These are phyloP conservation scores for Urosaurus nigricauda DNA, from an alignment of 2,797 vertebrate species.

Conservation along the genomic window DNA sequence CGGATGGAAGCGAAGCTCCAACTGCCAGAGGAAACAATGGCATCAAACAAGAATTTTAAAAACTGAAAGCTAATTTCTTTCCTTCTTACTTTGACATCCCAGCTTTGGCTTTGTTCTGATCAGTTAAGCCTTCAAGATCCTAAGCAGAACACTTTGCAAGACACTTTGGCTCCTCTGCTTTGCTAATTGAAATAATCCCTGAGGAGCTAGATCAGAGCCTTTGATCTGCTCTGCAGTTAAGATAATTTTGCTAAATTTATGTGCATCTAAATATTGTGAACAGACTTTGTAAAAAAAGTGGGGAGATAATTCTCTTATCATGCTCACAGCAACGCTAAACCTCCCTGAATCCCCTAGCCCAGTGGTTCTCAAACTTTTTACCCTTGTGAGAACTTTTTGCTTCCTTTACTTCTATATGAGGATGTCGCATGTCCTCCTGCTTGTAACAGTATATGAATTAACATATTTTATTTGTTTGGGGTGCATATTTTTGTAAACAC, in stretches of 20 bases:
- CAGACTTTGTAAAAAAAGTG: background rate
- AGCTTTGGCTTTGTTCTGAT: constrained; percentile 5
- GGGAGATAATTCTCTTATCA: background rate
- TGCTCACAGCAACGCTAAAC: too few relatives aligned
- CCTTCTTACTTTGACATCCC: background rate
- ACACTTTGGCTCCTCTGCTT: background rate
- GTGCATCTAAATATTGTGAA: background rate
- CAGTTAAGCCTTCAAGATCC: constrained; percentile 7
- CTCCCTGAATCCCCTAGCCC: too few relatives aligned
- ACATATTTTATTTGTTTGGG: too few relatives aligned
- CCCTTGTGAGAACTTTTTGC: too few relatives aligned
- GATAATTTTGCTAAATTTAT: constrained; percentile 20
- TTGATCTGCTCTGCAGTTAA: background rate
- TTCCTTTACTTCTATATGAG: too few relatives aligned
- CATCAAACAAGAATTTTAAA: background rate
- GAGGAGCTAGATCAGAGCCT: background rate
- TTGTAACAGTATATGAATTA: too few relatives aligned
- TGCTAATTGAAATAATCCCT: constrained; percentile 11
- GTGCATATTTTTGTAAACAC: too few relatives aligned
- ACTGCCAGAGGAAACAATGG: background rate
- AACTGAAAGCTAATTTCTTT: background rate
- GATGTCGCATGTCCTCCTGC: too few relatives aligned
- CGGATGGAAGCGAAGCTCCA: background rate
- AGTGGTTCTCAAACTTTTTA: too few relatives aligned
- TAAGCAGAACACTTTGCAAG: constrained; percentile 11